Evolutionary conservation across 2,888 invertebrate species (phyloP).

Genomic region (Harpalus rufipes): DNA sequence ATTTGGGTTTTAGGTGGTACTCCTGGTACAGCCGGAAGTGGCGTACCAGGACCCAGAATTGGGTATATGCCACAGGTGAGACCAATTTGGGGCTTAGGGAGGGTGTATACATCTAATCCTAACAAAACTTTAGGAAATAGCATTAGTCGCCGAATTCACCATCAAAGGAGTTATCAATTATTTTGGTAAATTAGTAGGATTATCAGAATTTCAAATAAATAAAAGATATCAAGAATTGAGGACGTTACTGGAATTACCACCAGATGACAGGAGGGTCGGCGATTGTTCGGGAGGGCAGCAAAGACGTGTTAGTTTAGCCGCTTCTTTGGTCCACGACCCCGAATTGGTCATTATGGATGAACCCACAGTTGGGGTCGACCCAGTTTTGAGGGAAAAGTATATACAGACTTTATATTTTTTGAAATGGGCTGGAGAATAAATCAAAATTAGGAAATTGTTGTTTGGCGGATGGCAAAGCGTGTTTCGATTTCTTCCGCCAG

Average conservation of each 20-base stretch:
- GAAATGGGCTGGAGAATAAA: too few relatives aligned
- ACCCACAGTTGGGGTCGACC: constrained; percentile 96
- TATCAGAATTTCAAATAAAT: constrained; percentile 82
- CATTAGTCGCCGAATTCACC: constrained; percentile 88
- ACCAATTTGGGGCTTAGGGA: neutral
- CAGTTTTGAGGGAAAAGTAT: constrained; percentile 89
- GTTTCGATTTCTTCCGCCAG: too few relatives aligned
- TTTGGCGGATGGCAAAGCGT: too few relatives aligned
- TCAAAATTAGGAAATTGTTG: too few relatives aligned
- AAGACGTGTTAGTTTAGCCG: constrained; percentile 92
- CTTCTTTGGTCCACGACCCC: constrained; percentile 92
- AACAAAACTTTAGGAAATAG: constrained; percentile 82
- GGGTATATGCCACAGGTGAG: constrained; percentile 94
- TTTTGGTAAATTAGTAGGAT: constrained; percentile 91
- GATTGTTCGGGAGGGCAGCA: constrained; percentile 93
- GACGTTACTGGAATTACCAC: constrained; percentile 87
- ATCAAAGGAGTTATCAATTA: constrained; percentile 91
- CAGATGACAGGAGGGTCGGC: constrained; percentile 78
- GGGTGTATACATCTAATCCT: too few relatives aligned
- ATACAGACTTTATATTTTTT: too few relatives aligned
- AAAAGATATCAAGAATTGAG: constrained; percentile 84
- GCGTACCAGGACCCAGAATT: constrained; percentile 85
- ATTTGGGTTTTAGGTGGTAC: constrained; percentile 87
- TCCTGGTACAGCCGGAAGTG: constrained; percentile 82
- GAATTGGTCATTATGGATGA: constrained; percentile 94